These are phyloP conservation scores for Aurelia coerulea DNA, from an alignment of 30 jellyfish, hydroid and myxozoan species.

Conservation along the genomic window DNA sequence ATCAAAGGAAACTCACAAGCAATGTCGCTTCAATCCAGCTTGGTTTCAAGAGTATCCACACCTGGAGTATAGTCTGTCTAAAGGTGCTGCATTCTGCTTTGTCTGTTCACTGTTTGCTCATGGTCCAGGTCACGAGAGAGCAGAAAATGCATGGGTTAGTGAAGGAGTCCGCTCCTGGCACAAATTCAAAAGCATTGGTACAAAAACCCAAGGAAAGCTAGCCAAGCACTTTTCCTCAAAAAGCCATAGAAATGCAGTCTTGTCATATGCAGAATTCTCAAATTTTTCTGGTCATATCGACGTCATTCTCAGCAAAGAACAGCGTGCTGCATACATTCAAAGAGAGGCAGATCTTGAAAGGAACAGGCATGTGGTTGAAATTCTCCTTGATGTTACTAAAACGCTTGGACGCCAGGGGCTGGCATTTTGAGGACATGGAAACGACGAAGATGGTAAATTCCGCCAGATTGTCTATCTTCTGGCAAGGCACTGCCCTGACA, in stretches of 20 bases:
- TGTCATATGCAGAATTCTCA: constrained; percentile 22
- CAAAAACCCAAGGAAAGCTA: constrained; percentile 22
- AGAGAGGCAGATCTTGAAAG: not conserved
- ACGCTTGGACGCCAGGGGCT: constrained; percentile 53
- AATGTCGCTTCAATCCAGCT: constrained; percentile 33
- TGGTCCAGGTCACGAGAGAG: constrained; percentile 29
- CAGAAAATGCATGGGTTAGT: constrained; percentile 6
- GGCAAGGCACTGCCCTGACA: constrained; percentile 47
- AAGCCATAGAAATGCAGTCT: constrained; percentile 30
- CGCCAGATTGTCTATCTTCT: constrained; percentile 18
- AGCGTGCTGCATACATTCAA: not conserved
- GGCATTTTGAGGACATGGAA: constrained; percentile 51
- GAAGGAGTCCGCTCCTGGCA: constrained; percentile 38
- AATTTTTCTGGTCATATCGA: constrained; percentile 14
- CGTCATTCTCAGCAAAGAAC: constrained; percentile 24
- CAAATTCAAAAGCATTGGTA: constrained; percentile 18
- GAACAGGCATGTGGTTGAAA: constrained; percentile 15
- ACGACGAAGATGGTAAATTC: constrained; percentile 28
- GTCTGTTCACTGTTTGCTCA: constrained; percentile 20
- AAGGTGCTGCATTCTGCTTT: constrained; percentile 33
- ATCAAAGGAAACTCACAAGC: constrained; percentile 15
- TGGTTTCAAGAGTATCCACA: constrained; percentile 36
- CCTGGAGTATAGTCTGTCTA: constrained; percentile 18
- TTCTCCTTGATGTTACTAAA: constrained; percentile 29
- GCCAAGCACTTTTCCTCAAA: constrained; percentile 28